These are phyloP conservation scores for Timandra comae DNA, from an alignment of 2,888 invertebrate genomes.

Conservation along the genomic window DNA sequence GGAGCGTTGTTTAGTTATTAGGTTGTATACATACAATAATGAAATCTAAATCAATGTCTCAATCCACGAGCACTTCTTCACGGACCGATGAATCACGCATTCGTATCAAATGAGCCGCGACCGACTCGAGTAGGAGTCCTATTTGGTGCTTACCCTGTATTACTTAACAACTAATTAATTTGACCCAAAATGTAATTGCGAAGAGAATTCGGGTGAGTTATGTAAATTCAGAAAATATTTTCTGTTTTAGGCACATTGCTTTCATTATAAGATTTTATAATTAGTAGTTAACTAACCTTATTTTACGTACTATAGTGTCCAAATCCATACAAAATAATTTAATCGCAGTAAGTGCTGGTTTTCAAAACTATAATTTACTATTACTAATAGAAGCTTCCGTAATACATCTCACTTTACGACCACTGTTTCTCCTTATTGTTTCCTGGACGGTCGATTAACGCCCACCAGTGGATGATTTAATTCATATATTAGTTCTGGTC, in stretches of 20 bases:
- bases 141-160: slow-evolving; percentile 12
- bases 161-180: slow-evolving; percentile 14
- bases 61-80: slow-evolving; percentile 41
- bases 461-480: slow-evolving; percentile 18
- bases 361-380: slow-evolving; percentile 4
- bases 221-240: too few species aligned
- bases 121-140: slow-evolving; percentile 31
- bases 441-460: slow-evolving; percentile 23
- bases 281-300: too few species aligned
- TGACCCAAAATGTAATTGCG: slow-evolving; percentile 7
- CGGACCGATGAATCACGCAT: slow-evolving; percentile 40
- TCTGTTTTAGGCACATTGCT: too few species aligned
- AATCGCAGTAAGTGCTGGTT: too few species aligned
- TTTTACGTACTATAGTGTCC: too few species aligned
- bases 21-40: too few species aligned
- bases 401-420: slow-evolving; percentile 14
- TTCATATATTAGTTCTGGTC: slow-evolving; percentile 19
- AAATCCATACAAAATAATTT: too few species aligned
- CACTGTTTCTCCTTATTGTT: slow-evolving; percentile 21
- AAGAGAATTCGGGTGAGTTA: too few species aligned
- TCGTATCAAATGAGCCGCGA: slow-evolving; percentile 44
- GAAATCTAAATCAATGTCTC: slow-evolving; percentile 37
- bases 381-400: slow-evolving; percentile 14
- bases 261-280: too few species aligned
- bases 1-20: too few species aligned